Conservation (phyloP, 2,888 invertebrate genomes). For the Apomyelois bistriatella region DNA sequence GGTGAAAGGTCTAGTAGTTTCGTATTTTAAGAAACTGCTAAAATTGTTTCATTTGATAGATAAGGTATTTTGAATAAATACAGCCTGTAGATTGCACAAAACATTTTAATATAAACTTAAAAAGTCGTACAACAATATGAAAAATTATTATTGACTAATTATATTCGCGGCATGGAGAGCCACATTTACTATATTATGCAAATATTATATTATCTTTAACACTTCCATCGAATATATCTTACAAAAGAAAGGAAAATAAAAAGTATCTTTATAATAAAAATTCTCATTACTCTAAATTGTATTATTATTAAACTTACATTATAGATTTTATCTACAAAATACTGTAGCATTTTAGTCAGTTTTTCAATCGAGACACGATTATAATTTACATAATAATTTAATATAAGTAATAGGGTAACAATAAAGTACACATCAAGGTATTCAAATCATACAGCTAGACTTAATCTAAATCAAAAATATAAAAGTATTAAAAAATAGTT, state of each 20-base stretch:
- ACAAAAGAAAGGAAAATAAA: conserved; percentile 79
- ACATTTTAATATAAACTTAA: conserved; percentile 93
- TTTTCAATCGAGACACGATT: conserved; percentile 68
- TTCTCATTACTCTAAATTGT: conserved; percentile 76
- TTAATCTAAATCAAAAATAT: conserved; percentile 79
- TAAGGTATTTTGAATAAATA: conserved; percentile 31
- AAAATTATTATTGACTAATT: conserved; percentile 90
- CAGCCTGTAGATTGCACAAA: conserved; percentile 84
- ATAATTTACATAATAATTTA: conserved; percentile 61
- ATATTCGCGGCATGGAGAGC: conserved; percentile 85
- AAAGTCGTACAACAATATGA: conserved; percentile 92
- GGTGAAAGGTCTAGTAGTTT: too few relatives aligned
- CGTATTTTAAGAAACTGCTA: too few relatives aligned
- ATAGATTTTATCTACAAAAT: conserved; percentile 81
- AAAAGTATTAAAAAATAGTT: conserved; percentile 80
- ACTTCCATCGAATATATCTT: conserved; percentile 80
- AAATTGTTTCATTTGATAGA: too few relatives aligned
- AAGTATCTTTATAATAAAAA: conserved; percentile 78
- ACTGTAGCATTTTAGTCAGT: conserved; percentile 73
- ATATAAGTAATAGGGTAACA: conserved; percentile 59
- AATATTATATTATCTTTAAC: conserved; percentile 83
- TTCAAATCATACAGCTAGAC: conserved; percentile 76
- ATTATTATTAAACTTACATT: conserved; percentile 75
- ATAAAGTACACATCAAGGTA: conserved; percentile 68
- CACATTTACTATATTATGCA: conserved; percentile 84